Percentiles rank a stretch among this genome's conserved stretches.
phyloP scores from a whole-genome alignment of 2,888 invertebrate genomes.

The Parapristionchus giblindavisi region DNA sequence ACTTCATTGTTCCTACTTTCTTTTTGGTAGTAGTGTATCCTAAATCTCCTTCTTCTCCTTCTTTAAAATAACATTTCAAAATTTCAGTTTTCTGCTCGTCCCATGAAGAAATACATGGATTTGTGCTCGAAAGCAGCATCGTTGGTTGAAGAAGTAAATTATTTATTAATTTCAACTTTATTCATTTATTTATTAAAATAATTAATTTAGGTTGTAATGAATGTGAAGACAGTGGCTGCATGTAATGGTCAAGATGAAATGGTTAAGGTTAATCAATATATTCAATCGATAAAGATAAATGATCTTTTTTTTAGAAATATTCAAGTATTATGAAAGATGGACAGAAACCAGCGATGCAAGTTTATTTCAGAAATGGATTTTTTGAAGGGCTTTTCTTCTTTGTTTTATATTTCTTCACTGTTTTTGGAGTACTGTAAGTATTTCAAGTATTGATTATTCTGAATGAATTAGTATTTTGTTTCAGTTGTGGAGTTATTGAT shows the following conservation, averaged over 20 bases:
- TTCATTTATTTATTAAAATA: neutral
- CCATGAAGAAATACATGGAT: constrained; percentile 27
- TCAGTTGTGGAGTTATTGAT: constrained; percentile 24
- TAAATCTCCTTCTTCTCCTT: too few species aligned
- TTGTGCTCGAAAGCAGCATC: constrained; percentile 14
- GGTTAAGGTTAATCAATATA: too few species aligned
- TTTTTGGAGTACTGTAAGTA: constrained; percentile 15
- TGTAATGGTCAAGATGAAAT: constrained; percentile 31
- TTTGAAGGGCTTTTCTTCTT: constrained; percentile 35
- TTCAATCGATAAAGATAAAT: too few species aligned
- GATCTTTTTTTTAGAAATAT: neutral
- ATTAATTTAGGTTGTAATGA: constrained; percentile 22
- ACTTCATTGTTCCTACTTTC: too few species aligned
- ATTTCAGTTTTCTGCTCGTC: constrained; percentile 10
- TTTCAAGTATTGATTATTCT: neutral
- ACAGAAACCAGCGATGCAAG: neutral
- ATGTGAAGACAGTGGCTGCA: constrained; percentile 26
- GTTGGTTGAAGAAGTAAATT: constrained; percentile 28
- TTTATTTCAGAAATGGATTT: constrained; percentile 23
- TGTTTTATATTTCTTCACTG: constrained; percentile 24
- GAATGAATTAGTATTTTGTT: too few species aligned
- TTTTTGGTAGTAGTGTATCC: too few species aligned
- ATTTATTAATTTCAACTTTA: neutral
- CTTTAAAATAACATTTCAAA: neutral
- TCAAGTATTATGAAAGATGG: neutral